Percentiles rank a stretch among this genome's conserved stretches.
These are phyloP conservation scores for Merodon equestris DNA, from an alignment of 2,888 invertebrate species.

Conservation along the genomic window DNA sequence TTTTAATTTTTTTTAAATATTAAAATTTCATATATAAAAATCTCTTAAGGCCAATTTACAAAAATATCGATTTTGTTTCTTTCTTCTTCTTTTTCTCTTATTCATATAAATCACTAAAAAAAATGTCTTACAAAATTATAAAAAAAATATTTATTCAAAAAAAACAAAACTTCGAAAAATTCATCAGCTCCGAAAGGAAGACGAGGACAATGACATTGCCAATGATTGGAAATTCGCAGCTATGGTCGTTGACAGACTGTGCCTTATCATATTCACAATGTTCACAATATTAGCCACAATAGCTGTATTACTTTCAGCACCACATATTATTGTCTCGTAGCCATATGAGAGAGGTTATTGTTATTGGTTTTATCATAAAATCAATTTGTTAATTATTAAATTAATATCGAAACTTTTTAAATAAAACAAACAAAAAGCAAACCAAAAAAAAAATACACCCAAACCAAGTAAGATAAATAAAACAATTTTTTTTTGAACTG, in stretches of 20 bases:
- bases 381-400: constrained; percentile 80
- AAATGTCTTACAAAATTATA: not conserved
- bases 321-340: constrained; percentile 84
- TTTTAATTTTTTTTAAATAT: no score
- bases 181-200: constrained; percentile 91
- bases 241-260: constrained; percentile 99
- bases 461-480: constrained; percentile 47
- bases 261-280: constrained; percentile 99
- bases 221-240: constrained; percentile 99
- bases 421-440: constrained; percentile 72
- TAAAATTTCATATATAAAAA: no score
- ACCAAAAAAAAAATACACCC: constrained; percentile 28
- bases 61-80: constrained; percentile 32
- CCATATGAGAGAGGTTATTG: constrained; percentile 80
- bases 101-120: no score
- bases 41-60: constrained; percentile 13
- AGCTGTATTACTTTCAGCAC: constrained; percentile 97
- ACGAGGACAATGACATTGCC: constrained; percentile 95
- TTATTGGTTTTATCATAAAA: constrained; percentile 80
- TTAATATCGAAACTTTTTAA: constrained; percentile 80
- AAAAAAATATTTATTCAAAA: constrained; percentile 1
- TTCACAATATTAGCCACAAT: constrained; percentile 98
- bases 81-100: no score
- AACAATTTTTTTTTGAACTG: constrained; percentile 32
- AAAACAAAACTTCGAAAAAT: constrained; percentile 30